Evolutionary conservation across 2,888 invertebrate species (phyloP).

Genomic region (Latrodectus elegans): DNA sequence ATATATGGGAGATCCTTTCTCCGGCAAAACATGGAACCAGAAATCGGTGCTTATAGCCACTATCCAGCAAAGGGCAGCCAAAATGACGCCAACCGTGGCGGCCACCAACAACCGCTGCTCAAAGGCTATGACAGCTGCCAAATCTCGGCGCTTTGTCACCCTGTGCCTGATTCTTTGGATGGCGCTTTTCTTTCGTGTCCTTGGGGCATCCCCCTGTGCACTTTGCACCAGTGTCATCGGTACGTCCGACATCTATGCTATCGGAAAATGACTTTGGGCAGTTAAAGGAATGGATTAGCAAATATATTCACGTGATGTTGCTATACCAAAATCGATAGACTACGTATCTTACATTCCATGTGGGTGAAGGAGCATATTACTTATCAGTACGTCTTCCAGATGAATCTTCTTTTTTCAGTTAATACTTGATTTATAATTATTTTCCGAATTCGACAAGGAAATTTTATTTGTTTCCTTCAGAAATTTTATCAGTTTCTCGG

Average conservation of each 20-base stretch:
- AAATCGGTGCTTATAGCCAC: slow-evolving; percentile 84
- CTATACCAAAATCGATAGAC: no score
- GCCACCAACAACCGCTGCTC: slow-evolving; percentile 84
- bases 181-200: slow-evolving; percentile 40
- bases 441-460: no score
- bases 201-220: not conserved
- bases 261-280: no score
- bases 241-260: not conserved
- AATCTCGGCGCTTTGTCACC: slow-evolving; percentile 33
- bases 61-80: slow-evolving; percentile 83
- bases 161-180: slow-evolving; percentile 49
- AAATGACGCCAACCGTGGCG: slow-evolving; percentile 81
- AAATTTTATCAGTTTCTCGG: no score
- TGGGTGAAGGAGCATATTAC: no score
- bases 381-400: no score
- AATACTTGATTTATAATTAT: no score
- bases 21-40: slow-evolving; percentile 77
- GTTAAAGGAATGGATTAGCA: no score
- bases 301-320: no score
- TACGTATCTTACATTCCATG: no score
- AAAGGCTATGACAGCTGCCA: slow-evolving; percentile 60
- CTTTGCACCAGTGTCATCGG: not conserved
- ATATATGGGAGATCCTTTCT: slow-evolving; percentile 51
- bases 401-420: no score
- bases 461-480: no score